Percentiles rank a stretch among this genome's conserved stretches.
phyloP scores from a whole-genome alignment of 2,113 vertebrate species.

The Gallinago undulata region DNA sequence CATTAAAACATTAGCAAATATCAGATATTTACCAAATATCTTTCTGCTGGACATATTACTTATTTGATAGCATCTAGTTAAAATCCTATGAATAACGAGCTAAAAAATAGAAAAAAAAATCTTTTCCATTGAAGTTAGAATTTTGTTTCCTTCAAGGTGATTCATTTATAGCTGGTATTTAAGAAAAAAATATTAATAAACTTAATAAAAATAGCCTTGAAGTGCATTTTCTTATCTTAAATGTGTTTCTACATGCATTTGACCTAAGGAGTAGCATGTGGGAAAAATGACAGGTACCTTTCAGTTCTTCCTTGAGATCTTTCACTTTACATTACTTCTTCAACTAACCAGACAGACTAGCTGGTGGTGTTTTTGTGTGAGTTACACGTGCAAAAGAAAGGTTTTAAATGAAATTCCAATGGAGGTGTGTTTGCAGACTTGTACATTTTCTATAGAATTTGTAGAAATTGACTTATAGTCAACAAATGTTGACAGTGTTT shows the following conservation, averaged over 20 bases:
- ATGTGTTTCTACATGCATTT: background rate
- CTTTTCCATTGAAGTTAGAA: background rate
- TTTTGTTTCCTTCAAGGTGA: background rate
- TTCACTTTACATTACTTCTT: background rate
- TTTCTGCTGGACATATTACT: background rate
- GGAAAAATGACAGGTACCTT: background rate
- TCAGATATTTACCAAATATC: background rate
- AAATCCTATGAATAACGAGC: background rate
- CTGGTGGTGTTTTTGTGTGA: background rate
- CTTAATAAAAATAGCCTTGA: background rate
- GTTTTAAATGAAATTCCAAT: background rate
- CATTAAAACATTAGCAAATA: background rate
- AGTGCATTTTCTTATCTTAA: background rate
- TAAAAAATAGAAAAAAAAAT: background rate
- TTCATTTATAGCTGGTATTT: background rate
- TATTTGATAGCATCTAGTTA: background rate
- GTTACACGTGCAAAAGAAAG: rapidly evolving
- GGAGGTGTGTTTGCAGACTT: background rate
- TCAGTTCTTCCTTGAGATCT: background rate
- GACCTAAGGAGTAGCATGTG: background rate
- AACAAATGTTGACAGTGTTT: background rate
- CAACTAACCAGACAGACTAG: background rate
- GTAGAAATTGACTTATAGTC: background rate
- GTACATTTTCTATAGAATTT: background rate
- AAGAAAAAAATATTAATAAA: background rate